Conservation (phyloP, 2,888 invertebrate species). For the Arctia plantaginis region DNA sequence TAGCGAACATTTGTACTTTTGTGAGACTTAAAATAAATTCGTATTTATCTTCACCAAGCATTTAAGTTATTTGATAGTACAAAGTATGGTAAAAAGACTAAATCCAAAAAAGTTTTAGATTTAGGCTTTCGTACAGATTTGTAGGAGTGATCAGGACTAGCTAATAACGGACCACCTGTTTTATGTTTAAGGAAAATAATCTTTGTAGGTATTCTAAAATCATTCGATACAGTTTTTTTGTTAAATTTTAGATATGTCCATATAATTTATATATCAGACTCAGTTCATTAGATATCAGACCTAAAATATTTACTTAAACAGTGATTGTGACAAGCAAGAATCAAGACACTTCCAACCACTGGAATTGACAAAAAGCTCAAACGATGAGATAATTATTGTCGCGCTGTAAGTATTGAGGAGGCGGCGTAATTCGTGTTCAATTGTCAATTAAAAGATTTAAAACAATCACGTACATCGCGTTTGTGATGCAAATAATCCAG, state of each 20-base stretch:
- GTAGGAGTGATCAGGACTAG: no score
- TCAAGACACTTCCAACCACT: background rate
- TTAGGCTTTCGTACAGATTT: no score
- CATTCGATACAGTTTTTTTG: no score
- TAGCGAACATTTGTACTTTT: background rate
- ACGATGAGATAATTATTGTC: background rate
- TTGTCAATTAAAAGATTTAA: conserved; percentile 45
- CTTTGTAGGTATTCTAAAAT: no score
- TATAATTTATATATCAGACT: no score
- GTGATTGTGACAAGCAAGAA: background rate
- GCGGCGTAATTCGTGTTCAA: conserved; percentile 24
- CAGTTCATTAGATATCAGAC: no score
- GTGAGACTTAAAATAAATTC: background rate
- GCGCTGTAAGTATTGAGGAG: background rate
- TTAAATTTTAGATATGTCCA: no score
- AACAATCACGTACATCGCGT: conserved; percentile 38
- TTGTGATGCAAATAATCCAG: conserved; percentile 50
- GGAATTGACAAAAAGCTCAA: background rate
- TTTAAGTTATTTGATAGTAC: background rate
- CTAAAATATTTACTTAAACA: background rate
- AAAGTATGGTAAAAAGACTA: no score
- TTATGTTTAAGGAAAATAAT: no score
- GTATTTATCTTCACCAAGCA: no score
- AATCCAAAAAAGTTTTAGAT: no score
- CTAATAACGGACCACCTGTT: no score